A percentile compares a stretch with the other conserved stretches of the same genome.
phyloP scores from a whole-genome alignment of 2,113 vertebrate genomes.

The Anthoscopus minutus region DNA sequence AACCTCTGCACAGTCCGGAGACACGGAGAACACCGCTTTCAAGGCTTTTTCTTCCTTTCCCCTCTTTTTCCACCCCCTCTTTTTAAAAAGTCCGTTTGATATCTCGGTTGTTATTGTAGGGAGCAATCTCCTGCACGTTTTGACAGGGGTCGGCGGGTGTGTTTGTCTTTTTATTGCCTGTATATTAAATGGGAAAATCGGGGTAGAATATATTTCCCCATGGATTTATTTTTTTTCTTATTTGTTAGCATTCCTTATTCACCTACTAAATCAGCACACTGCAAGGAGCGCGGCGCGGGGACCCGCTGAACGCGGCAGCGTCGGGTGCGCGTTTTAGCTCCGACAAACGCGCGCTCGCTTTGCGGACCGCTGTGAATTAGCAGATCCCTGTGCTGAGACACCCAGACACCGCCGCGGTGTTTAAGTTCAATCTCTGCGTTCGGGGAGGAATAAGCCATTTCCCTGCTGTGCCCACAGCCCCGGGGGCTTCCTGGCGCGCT shows the following conservation, averaged over 20 bases:
- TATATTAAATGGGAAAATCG: not conserved
- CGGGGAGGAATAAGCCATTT: not conserved
- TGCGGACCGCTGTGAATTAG: not conserved
- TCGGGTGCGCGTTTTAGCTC: accelerated
- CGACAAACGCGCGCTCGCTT: accelerated
- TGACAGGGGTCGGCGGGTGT: not conserved
- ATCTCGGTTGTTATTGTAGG: not conserved
- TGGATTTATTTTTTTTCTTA: accelerated
- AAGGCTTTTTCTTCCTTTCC: not conserved
- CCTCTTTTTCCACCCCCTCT: accelerated
- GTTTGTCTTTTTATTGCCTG: not conserved
- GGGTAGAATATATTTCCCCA: not conserved
- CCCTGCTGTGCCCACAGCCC: not conserved
- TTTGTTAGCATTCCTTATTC: not conserved
- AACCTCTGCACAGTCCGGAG: not conserved
- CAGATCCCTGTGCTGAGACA: not conserved
- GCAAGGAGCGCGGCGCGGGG: accelerated
- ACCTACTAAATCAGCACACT: not conserved
- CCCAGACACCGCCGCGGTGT: not conserved
- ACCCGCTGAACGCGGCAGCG: not conserved
- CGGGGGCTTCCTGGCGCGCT: not conserved
- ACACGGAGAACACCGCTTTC: not conserved
- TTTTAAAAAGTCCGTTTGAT: not conserved
- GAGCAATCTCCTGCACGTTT: not conserved
- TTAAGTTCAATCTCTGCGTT: not conserved